Percentiles rank a stretch among this genome's conserved stretches.
These are phyloP conservation scores for Triops longicaudatus DNA, from an alignment of 1,140 invertebrate genomes.

Conservation along the genomic window DNA sequence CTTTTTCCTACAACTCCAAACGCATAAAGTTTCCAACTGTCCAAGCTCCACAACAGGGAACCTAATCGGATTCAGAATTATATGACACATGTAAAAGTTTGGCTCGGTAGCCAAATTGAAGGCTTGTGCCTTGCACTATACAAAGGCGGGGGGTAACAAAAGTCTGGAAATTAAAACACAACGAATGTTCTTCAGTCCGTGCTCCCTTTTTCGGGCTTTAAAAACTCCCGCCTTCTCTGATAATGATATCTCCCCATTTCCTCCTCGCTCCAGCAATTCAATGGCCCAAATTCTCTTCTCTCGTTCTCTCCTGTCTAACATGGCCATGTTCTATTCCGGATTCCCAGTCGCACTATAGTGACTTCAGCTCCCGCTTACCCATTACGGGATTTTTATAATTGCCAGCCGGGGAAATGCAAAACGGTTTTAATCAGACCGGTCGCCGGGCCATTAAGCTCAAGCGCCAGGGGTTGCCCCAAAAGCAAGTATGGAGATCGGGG, in stretches of 20 bases:
- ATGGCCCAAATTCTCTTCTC: not conserved
- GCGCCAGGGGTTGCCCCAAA: not conserved
- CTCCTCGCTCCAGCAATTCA: slow-evolving; percentile 5
- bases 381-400: slow-evolving; percentile 16
- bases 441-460: slow-evolving; percentile 13
- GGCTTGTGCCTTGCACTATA: not conserved
- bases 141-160: not conserved
- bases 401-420: slow-evolving; percentile 13
- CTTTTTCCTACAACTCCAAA: not conserved
- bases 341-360: slow-evolving; percentile 14
- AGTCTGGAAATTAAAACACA: slow-evolving; percentile 5
- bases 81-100: slow-evolving; percentile 12
- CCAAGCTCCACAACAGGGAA: not conserved
- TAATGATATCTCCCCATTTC: slow-evolving; percentile 1
- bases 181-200: not conserved
- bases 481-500: not conserved
- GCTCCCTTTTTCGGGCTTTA: not conserved
- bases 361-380: slow-evolving; percentile 13
- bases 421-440: slow-evolving; percentile 14
- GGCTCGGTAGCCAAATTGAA: not conserved
- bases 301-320: not conserved
- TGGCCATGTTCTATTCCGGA: not conserved
- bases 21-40: not conserved
- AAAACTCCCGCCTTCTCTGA: slow-evolving; percentile 2
- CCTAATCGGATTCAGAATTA: slow-evolving; percentile 12